Conservation (phyloP, 2,113 vertebrate genomes). For the Platanista minor region DNA sequence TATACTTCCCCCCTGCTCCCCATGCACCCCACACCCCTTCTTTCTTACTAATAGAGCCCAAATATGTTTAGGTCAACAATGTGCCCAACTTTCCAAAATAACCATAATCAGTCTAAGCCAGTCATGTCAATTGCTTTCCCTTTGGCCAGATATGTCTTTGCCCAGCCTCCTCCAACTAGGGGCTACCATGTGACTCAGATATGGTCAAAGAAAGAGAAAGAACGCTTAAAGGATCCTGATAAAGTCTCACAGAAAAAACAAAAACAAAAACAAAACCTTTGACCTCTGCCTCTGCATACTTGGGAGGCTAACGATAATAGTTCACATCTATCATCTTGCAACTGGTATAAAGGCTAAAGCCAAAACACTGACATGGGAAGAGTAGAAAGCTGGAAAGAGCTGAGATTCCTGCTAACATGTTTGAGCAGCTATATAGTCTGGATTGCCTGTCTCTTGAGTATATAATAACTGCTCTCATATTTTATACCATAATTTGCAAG, state of each 20-base stretch:
- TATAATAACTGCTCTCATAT: background rate
- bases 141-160: background rate
- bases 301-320: background rate
- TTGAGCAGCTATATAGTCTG: background rate
- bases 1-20: accelerated
- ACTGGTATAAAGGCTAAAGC: background rate
- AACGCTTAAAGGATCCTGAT: background rate
- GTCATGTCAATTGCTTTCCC: background rate
- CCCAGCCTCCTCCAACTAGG: background rate
- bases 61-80: background rate
- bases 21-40: background rate
- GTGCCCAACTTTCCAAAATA: background rate
- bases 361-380: background rate
- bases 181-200: background rate
- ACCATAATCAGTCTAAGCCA: background rate
- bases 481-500: background rate
- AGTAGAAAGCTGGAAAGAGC: background rate
- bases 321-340: background rate
- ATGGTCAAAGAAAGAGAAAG: background rate
- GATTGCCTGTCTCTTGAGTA: background rate
- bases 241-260: background rate
- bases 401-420: background rate
- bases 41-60: background rate
- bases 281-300: background rate
- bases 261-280: background rate